These are phyloP conservation scores for Phylloscopus collybita DNA, from an alignment of 2,797 vertebrate species.

Conservation along the genomic window DNA sequence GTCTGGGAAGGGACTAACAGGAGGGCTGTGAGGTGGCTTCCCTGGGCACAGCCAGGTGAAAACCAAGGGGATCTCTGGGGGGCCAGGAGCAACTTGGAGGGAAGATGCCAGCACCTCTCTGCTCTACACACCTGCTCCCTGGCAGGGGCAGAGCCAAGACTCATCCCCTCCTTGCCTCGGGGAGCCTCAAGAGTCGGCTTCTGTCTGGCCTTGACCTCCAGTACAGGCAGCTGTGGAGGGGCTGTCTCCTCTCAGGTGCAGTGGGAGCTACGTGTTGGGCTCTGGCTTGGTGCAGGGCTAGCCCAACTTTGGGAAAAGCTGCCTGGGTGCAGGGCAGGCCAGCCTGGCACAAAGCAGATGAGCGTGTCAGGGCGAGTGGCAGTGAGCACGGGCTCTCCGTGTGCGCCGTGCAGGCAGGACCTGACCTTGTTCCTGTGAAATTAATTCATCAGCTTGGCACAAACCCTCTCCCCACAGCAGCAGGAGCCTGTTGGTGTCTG, in stretches of 20 bases:
- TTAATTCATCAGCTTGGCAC: background rate
- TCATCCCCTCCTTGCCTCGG: background rate
- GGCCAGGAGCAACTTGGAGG: background rate
- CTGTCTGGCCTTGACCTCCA: background rate
- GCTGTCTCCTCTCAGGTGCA: background rate
- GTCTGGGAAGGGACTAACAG: background rate
- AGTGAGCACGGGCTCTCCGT: fast-evolving
- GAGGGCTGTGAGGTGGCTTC: background rate
- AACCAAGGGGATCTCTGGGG: background rate
- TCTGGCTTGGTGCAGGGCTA: background rate
- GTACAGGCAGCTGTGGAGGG: background rate
- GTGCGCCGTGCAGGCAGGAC: background rate
- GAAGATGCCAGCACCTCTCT: background rate
- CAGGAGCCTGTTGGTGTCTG: background rate
- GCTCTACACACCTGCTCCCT: background rate
- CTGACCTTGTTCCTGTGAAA: background rate
- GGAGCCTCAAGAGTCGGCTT: background rate
- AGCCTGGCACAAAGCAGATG: background rate
- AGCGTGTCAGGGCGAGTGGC: background rate
- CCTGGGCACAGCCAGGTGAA: background rate
- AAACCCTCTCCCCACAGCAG: fast-evolving
- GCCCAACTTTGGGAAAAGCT: fast-evolving
- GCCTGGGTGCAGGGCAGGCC: background rate
- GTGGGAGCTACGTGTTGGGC: background rate
- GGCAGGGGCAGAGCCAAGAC: fast-evolving